Conservation (phyloP, 2,113 vertebrate species). For the Cervus canadensis region DNA sequence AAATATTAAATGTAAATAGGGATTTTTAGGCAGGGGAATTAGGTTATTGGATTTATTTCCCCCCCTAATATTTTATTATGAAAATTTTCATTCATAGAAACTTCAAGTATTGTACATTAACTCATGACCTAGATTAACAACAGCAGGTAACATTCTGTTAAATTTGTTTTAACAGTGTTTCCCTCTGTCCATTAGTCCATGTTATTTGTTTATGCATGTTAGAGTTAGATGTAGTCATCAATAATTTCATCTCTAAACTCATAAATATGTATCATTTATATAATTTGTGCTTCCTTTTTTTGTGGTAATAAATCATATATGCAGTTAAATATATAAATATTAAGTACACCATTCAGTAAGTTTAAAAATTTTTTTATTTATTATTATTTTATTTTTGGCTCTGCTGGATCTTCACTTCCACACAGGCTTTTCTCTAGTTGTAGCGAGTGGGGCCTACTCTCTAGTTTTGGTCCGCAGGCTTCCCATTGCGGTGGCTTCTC, state of each 20-base stretch:
- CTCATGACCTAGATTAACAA: background rate
- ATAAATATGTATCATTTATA: background rate
- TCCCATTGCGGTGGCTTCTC: background rate
- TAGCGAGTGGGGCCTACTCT: background rate
- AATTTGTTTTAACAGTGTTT: background rate
- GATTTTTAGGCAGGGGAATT: background rate
- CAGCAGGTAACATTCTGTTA: background rate
- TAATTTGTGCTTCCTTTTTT: background rate
- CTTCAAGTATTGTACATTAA: background rate
- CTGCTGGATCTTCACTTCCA: background rate
- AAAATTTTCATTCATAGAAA: background rate
- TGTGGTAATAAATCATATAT: background rate
- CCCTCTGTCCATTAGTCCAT: background rate
- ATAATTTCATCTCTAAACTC: background rate
- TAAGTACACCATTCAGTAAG: background rate
- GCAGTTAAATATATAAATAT: background rate
- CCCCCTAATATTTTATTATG: background rate
- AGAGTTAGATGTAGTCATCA: background rate
- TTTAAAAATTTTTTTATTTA: background rate
- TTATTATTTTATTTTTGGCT: background rate
- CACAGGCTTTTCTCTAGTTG: background rate
- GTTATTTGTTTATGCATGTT: background rate
- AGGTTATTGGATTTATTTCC: background rate
- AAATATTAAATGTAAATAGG: background rate
- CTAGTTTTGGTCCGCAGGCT: background rate